Percentiles rank a stretch among this genome's conserved stretches.
Conservation (phyloP, 1,140 invertebrate genomes). For the Trichomalopsis sarcophagae region DNA sequence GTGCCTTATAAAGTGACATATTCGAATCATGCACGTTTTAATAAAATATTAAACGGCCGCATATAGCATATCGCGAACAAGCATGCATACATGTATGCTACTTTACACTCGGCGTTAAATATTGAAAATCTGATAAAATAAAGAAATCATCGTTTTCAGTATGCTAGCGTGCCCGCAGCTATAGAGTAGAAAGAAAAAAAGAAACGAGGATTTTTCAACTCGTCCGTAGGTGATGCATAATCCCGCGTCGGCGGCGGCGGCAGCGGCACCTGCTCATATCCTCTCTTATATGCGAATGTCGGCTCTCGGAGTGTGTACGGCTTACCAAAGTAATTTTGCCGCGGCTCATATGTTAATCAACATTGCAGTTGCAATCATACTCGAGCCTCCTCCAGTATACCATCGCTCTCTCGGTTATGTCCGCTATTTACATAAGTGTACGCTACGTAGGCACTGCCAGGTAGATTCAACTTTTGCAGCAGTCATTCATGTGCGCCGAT, state of each 20-base stretch:
- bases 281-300: slow-evolving; percentile 52
- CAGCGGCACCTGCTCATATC: slow-evolving; percentile 9
- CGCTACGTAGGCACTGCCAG: neutral
- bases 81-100: slow-evolving; percentile 54
- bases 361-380: slow-evolving; percentile 59
- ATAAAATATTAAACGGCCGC: neutral
- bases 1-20: neutral
- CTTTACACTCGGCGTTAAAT: neutral
- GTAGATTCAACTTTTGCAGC: slow-evolving; percentile 8
- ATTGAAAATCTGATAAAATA: neutral
- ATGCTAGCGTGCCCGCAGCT: neutral
- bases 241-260: slow-evolving; percentile 50
- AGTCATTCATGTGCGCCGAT: slow-evolving; percentile 17
- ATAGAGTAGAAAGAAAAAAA: neutral
- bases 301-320: slow-evolving; percentile 29
- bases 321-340: slow-evolving; percentile 56
- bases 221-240: slow-evolving; percentile 30
- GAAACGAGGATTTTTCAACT: slow-evolving; percentile 37
- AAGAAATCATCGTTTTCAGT: neutral
- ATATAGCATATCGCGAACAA: neutral
- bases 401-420: neutral
- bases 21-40: neutral
- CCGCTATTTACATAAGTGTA: slow-evolving; percentile 41
- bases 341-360: slow-evolving; percentile 63
- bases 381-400: neutral